Base-by-base conservation (phyloP, 2,113 vertebrate genomes). In the Channa argus region DNA sequence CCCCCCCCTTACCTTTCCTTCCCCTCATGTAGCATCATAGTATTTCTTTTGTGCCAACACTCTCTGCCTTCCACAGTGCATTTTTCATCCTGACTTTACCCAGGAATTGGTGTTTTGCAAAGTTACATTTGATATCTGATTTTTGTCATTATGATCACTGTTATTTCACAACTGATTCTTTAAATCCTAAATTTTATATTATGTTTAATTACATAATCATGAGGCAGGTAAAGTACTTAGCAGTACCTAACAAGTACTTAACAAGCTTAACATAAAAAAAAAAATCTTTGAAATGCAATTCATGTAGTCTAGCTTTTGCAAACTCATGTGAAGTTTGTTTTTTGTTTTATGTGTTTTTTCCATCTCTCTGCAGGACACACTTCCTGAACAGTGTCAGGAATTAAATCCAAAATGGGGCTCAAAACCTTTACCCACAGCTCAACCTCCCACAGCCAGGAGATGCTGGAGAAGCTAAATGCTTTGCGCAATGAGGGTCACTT, bases 401-500 rank as follows among this genome's bases (percentile, higher is more conserved):
- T 50, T 38, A 80, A 72, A 72, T 84, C 63, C 67, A 89, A 91
- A 66, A 98, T 98, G 96, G 96, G 97, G 88, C 96, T 96, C 80
- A 97, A 97, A 93, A 97, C 96, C 46, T 99, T 97, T 91, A 98
- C 96, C 91, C 96, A 96, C 94, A 96, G 93, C 77, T 97, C 96
- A 3, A 93, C 95, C 83, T 95, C 95, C 53, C 96, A 97, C 91
- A 96, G 96, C 88, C 96, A 97, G 93, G 96, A 96, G 93, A 96
- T 98, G 95, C 93, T 97, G 84, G 95, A 95, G n/a, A 97, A 97
- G 92, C 94, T 97, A 55, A 97, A 98, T 66, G 96, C 95, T 88
- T 89, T 98, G 3, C 95, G 96, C 37, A 97, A 95, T 0, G 95
- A 97, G 50, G 97, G 97, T 6, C 97, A 98, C 74, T 95, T 98